Base-by-base conservation (phyloP, 2,888 invertebrate species). In the Phyto melanocephala region DNA sequence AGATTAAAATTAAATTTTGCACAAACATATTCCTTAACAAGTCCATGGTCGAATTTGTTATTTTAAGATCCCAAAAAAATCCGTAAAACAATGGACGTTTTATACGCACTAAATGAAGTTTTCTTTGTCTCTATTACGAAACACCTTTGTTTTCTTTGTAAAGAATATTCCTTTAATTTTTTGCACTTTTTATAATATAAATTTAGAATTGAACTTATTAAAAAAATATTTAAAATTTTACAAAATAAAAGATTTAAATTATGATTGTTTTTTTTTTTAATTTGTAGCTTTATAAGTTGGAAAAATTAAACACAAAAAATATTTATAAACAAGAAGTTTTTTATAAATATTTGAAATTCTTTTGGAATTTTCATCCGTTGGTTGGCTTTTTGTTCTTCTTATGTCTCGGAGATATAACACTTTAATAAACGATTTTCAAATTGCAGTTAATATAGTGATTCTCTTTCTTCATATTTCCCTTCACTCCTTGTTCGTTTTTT, bases 1-100 rank as follows among this genome's bases (percentile, higher is more conserved):
- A 90, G 88, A 91, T 91, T 89, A 91, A 89, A 88, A 91, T 90
- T 86, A 90, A 90, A 87, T 89, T 88, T 88, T 89, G 89, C 81
- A 87, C 87, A 88, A 89, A 89, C 90, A 90, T 90, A 88, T 91
- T 88, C 85, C 86, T 84, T 86, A 85, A 86, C 85, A 86, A 88
- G 87, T 88, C 88, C 88, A 88, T 89, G 80, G 86, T 88, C 86
- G 60, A 47, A 63, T 28, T n/a, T 33, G 52, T 76, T 50, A 5
- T 47, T 54, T 37, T 10, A 68, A 65, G 42, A 52, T n/a, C 17
- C 28, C 47, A 33, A 42, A 20, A 70, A 33, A 45, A 60, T 17
- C 15, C 42, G 11, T 28, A 37, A 56, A 63, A 7, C 35, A 15
- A 52, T 17, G 10, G 8, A 20, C 28, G 6, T 17, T 63, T 54